These are phyloP conservation scores for Uropsilus gracilis DNA, from an alignment of 2,113 vertebrate genomes.

Conservation along the genomic window DNA sequence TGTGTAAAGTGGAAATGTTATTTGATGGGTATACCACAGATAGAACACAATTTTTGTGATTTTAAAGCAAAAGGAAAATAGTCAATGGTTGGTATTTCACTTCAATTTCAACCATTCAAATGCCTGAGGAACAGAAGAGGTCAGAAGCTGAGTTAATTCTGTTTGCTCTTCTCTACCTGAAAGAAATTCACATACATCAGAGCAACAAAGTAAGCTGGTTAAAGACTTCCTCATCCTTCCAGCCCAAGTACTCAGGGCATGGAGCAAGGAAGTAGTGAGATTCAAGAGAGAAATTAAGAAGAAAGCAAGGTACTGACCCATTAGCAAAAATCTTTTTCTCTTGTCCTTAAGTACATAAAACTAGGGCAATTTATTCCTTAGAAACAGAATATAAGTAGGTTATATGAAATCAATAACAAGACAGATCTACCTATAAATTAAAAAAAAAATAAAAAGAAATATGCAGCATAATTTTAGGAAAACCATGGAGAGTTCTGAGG, in stretches of 20 bases:
- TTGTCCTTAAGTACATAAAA: conserved; percentile 13
- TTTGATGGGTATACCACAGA: not conserved
- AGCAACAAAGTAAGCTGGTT: not conserved
- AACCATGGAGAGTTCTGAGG: not conserved
- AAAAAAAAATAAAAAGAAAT: conserved; percentile 1
- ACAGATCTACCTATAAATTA: not conserved
- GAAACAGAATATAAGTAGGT: conserved; percentile 29
- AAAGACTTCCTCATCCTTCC: not conserved
- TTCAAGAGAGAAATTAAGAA: not conserved
- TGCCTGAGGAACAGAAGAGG: not conserved
- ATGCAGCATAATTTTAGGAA: not conserved
- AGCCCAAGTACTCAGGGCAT: not conserved
- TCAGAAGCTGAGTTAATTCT: conserved; percentile 26
- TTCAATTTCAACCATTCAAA: conserved; percentile 40
- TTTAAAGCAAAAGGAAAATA: conserved; percentile 45
- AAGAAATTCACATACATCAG: not conserved
- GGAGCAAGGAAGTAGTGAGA: not conserved
- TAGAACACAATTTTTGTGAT: not conserved
- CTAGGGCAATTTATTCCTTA: conserved; percentile 28
- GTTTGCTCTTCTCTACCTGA: conserved; percentile 12
- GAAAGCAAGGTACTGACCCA: not conserved
- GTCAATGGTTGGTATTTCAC: not conserved
- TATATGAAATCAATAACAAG: conserved; percentile 19
- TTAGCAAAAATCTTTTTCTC: not conserved
- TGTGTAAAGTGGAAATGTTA: not conserved